Evolutionary conservation across 2,797 vertebrate species (phyloP), one percentile per base, ranked within the genome.

Genomic region (Sciurus carolinensis): DNA sequence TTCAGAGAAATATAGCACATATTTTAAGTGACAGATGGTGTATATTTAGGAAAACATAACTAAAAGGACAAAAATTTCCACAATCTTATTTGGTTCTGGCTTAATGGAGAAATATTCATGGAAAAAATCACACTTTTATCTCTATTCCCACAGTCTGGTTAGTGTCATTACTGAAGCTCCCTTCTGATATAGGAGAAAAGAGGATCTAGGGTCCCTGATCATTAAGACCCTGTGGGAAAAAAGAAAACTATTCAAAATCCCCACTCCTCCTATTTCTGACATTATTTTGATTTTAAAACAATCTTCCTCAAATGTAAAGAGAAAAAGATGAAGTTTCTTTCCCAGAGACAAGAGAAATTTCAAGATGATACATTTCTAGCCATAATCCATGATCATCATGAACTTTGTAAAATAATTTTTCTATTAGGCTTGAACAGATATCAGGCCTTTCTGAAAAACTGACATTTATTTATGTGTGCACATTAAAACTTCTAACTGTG

Each of bases 341-440:
- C 42, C 50, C 36, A 97, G 77, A 57, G 69, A 89, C 52, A 76
- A 71, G 28, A 52, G 33, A 22, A 95, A 95, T 6, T 57, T 94
- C 15, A 86, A 66, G 36, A 62, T 26, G 24, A 66, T 24, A 66
- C 33, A 72, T 89, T 82, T 79, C 72, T 88, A 89, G 64, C 59
- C 64, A 52, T 66, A 98, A 97, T 96, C 87, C 87, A 91, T 91
- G 84, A 69, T 97, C 96, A 95, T 90, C 84, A 80, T 83, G 71
- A 97, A 73, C 57, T 97, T 77, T 72, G 9, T 66, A 28, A 95
- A 94, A 26, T 33, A 4, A 14, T 22, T 86, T 90, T 91, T 71
- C 52, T 93, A 13, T 83, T 87, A 87, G 30, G 17, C 10, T 80
- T 94, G 3, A 71, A 80, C 59, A 94, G 26, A 66, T 77, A 54